Conservation (phyloP, 2,888 invertebrate genomes). For the Allygus modestus region DNA sequence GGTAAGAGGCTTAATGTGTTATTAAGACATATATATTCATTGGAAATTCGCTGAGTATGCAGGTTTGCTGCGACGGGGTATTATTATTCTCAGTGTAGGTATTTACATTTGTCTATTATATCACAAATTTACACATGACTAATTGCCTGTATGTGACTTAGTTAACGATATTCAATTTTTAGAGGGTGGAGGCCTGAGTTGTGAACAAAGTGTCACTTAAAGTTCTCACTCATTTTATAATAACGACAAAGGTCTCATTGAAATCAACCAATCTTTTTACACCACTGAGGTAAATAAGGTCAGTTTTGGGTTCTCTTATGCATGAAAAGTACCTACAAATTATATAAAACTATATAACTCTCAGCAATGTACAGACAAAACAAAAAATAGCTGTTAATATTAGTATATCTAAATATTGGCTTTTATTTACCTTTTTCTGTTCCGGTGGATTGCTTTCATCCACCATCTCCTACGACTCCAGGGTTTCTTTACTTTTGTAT, state of each 20-base stretch:
- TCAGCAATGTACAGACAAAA: not conserved
- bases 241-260: not conserved
- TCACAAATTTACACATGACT: too few relatives aligned
- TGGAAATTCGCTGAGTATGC: too few relatives aligned
- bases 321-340: not conserved
- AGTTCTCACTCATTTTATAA: not conserved
- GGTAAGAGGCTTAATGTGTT: too few relatives aligned
- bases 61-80: too few relatives aligned
- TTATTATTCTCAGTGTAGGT: too few relatives aligned
- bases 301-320: not conserved
- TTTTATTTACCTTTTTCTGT: not conserved
- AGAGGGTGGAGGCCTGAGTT: not conserved
- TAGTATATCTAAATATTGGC: conserved; percentile 10
- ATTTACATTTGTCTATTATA: too few relatives aligned
- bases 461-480: not conserved
- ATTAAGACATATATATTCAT: too few relatives aligned
- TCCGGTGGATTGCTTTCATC: conserved; percentile 1
- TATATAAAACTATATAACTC: not conserved
- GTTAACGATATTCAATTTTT: not conserved
- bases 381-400: conserved; percentile 3
- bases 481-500: not conserved
- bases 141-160: not conserved
- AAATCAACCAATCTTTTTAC: not conserved
- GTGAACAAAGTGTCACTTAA: not conserved
- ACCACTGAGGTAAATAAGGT: not conserved